These are phyloP conservation scores for Nanorana parkeri DNA, from an alignment of 2,113 vertebrate species.

Conservation along the genomic window DNA sequence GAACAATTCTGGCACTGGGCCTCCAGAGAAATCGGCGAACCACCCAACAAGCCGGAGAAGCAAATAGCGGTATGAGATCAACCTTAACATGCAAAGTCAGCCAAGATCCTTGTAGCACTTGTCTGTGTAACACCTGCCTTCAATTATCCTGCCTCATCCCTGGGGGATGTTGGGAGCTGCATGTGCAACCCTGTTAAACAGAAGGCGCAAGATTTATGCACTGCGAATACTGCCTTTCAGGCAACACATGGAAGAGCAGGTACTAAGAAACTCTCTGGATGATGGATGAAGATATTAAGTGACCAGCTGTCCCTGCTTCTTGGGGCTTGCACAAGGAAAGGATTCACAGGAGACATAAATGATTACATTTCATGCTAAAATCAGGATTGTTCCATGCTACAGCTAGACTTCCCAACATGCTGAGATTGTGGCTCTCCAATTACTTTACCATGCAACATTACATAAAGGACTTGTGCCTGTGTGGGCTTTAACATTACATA, in stretches of 20 bases:
- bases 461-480: background rate
- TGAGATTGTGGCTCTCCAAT: background rate
- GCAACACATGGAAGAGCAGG: conserved; percentile 34
- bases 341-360: conserved; percentile 9
- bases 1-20: background rate
- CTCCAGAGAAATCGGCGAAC: conserved; percentile 20
- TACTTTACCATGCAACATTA: background rate
- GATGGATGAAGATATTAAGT: conserved; percentile 48
- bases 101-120: conserved; percentile 23
- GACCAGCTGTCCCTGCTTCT: conserved; percentile 45
- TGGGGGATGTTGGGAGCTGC: background rate
- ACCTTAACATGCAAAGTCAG: conserved; percentile 17
- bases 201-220: conserved; percentile 38
- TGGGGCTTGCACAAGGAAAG: conserved; percentile 3
- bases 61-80: conserved; percentile 32
- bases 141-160: background rate
- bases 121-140: conserved; percentile 45
- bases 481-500: too few relatives aligned
- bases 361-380: background rate
- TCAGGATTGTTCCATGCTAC: background rate
- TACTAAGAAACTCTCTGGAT: conserved; percentile 11
- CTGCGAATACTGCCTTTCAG: conserved; percentile 31
- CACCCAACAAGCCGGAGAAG: conserved; percentile 14
- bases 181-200: background rate
- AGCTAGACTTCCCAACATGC: background rate